A percentile compares a stretch with the other conserved stretches of the same genome.
Evolutionary conservation across 53 echinoderm and acorn worm species (phyloP).

Genomic region (Paracentrotus lividus): DNA sequence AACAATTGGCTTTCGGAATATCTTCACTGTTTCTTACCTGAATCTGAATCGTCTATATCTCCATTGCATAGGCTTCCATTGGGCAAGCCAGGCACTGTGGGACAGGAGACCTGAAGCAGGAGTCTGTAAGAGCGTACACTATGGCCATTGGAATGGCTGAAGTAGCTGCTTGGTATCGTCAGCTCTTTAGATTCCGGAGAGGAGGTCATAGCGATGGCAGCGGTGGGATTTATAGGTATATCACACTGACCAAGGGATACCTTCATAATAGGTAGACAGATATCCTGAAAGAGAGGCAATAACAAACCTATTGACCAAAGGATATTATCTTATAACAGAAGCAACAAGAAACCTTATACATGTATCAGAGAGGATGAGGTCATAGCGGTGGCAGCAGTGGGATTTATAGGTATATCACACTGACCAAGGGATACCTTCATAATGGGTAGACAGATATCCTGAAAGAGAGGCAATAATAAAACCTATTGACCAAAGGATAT

Average conservation of each 20-base stretch:
- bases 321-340: constrained; percentile 13
- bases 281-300: constrained; percentile 58
- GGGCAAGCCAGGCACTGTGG: background rate
- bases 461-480: background rate
- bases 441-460: constrained; percentile 67
- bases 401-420: constrained; percentile 68
- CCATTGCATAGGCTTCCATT: constrained; percentile 87
- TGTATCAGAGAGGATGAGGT: too few relatives aligned
- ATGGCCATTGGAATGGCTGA: constrained; percentile 91
- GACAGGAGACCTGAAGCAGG: constrained; percentile 84
- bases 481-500: background rate
- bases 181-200: background rate
- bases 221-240: constrained; percentile 62
- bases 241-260: constrained; percentile 67
- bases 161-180: constrained; percentile 79
- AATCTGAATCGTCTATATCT: constrained; percentile 72
- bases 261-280: constrained; percentile 70
- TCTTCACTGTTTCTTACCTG: constrained; percentile 55
- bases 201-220: constrained; percentile 9
- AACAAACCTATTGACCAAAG: background rate
- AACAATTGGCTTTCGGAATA: background rate
- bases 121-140: constrained; percentile 89
- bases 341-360: too few relatives aligned
- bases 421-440: constrained; percentile 64
- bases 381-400: constrained; percentile 23